Evolutionary conservation across 2,888 invertebrate genomes (phyloP).

Genomic region (Glyphotaelius pellucidus): DNA sequence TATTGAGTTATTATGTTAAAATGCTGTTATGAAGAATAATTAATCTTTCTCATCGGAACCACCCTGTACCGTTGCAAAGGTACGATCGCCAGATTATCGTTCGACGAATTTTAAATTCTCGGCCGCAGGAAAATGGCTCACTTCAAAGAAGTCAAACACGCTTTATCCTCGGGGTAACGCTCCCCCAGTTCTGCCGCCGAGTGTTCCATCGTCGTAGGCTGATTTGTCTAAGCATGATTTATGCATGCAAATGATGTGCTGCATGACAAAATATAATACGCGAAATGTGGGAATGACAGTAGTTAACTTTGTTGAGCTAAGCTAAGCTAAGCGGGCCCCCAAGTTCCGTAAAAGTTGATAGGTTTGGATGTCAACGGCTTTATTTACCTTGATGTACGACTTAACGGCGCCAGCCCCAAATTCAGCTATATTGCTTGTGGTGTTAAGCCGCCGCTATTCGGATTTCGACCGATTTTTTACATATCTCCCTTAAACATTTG

Average conservation of each 20-base stretch:
- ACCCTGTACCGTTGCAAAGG: too few species aligned
- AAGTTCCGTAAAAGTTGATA: neutral
- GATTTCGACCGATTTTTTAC: too few species aligned
- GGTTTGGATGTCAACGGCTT: constrained; percentile 31
- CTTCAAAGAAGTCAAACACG: neutral
- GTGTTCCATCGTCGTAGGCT: constrained; percentile 15
- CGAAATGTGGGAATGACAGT: constrained; percentile 23
- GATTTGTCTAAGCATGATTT: constrained; percentile 45
- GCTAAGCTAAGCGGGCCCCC: too few species aligned
- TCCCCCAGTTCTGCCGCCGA: neutral
- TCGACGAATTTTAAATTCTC: too few species aligned
- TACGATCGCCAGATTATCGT: too few species aligned
- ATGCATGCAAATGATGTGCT: constrained; percentile 8
- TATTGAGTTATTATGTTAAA: too few species aligned
- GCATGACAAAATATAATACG: constrained; percentile 1
- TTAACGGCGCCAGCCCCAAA: neutral
- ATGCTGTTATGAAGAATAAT: too few species aligned
- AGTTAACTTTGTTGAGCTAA: neutral
- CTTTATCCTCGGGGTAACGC: neutral
- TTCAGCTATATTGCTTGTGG: neutral
- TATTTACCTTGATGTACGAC: neutral
- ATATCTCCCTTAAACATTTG: too few species aligned
- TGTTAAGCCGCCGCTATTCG: too few species aligned
- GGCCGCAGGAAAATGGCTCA: too few species aligned
- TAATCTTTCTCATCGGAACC: too few species aligned